These are phyloP conservation scores for Pilophorus perplexus DNA, from an alignment of 2,888 invertebrate genomes.

Conservation along the genomic window DNA sequence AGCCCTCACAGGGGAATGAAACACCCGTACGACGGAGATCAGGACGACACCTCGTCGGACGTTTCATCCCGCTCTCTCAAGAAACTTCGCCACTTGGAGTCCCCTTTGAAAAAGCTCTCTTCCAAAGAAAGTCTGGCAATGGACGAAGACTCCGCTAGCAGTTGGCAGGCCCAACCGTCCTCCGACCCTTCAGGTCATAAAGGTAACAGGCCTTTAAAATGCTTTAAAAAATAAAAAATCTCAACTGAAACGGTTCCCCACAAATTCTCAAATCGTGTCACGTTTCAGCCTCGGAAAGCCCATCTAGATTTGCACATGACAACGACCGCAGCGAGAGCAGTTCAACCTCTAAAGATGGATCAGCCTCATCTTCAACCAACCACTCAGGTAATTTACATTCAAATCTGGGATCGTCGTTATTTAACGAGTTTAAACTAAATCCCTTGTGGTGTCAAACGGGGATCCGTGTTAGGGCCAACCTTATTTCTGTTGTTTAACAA, in stretches of 20 bases:
- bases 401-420: no score
- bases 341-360: background rate
- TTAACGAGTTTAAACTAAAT: no score
- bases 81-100: background rate
- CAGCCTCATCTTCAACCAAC: no score
- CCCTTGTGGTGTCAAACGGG: no score
- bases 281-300: background rate
- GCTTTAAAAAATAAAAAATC: background rate
- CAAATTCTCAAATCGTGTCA: no score
- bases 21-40: slow-evolving; percentile 2
- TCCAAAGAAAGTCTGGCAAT: slow-evolving; percentile 7
- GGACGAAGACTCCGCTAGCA: slow-evolving; percentile 22
- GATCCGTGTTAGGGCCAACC: no score
- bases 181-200: background rate
- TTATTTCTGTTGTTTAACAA: no score
- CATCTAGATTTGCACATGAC: background rate
- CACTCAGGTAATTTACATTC: no score
- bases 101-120: slow-evolving; percentile 1
- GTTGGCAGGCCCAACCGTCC: slow-evolving; percentile 24
- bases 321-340: background rate
- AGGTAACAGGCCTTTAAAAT: background rate
- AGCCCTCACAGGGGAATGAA: background rate
- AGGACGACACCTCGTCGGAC: slow-evolving; percentile 23
- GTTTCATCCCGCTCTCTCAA: slow-evolving; percentile 11
- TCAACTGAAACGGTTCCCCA: no score